Percentiles rank a stretch among this genome's conserved stretches.
phyloP scores from a whole-genome alignment of 2,113 vertebrate genomes.

The Turdus rufiventris region DNA sequence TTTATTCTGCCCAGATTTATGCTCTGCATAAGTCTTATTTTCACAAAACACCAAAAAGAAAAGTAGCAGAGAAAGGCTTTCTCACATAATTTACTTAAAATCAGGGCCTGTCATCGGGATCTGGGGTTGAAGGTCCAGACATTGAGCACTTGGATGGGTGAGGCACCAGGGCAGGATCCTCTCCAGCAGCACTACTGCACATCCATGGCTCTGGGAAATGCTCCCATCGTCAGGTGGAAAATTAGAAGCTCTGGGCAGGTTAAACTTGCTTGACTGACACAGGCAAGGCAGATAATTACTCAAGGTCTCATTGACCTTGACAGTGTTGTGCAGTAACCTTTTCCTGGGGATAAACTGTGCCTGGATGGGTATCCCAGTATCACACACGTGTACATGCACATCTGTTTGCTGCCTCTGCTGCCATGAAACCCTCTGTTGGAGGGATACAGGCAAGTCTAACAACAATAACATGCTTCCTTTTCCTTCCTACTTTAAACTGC shows the following conservation, averaged over 20 bases:
- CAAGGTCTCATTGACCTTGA: slow-evolving; percentile 62
- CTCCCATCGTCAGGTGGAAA: slow-evolving; percentile 13
- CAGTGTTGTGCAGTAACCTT: slow-evolving; percentile 25
- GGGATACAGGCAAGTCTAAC: background rate
- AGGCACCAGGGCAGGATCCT: background rate
- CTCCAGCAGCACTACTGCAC: background rate
- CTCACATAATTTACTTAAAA: slow-evolving; percentile 41
- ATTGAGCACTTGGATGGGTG: fast-evolving
- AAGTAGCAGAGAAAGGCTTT: background rate
- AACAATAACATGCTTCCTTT: background rate
- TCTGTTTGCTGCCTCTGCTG: background rate
- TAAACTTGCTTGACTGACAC: slow-evolving; percentile 55
- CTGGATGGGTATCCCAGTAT: background rate
- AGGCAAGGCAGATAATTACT: slow-evolving; percentile 29
- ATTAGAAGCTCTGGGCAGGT: slow-evolving; percentile 10
- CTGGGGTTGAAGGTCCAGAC: background rate
- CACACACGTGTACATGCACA: background rate
- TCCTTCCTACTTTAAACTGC: background rate
- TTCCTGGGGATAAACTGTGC: background rate
- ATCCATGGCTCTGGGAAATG: background rate
- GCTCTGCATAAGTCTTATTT: background rate
- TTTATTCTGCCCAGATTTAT: slow-evolving; percentile 26
- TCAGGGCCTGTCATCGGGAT: background rate
- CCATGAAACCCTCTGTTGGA: background rate
- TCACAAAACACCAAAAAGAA: background rate